Conservation (phyloP, 2,113 vertebrate genomes). For the Boleophthalmus pectinirostris region DNA sequence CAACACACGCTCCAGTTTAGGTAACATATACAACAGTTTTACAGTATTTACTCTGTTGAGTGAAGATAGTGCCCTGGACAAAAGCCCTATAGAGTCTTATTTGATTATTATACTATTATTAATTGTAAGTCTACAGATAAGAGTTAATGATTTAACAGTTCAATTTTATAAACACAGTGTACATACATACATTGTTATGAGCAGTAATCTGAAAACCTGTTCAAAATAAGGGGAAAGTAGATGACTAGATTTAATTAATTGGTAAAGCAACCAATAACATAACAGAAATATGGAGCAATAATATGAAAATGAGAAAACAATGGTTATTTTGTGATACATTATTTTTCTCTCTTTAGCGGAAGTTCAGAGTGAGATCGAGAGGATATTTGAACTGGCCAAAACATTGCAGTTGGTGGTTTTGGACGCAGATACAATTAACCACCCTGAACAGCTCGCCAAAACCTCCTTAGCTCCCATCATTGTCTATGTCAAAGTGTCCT, state of each 20-base stretch:
- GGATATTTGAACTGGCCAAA: constrained; percentile 96
- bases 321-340: too few species aligned
- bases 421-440: constrained; percentile 97
- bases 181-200: too few species aligned
- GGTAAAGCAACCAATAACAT: not conserved
- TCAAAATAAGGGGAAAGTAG: too few species aligned
- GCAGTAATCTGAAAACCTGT: too few species aligned
- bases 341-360: constrained; percentile 78
- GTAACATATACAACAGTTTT: constrained; percentile 72
- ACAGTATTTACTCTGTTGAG: not conserved
- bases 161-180: too few species aligned
- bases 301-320: too few species aligned
- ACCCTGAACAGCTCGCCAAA: constrained; percentile 93
- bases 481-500: constrained; percentile 96
- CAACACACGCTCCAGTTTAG: constrained; percentile 92
- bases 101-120: too few species aligned
- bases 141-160: too few species aligned
- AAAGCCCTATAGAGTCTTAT: not conserved
- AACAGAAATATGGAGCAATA: too few species aligned
- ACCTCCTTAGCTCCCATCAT: constrained; percentile 95
- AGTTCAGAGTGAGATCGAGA: constrained; percentile 96
- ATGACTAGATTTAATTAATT: not conserved
- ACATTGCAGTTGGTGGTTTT: constrained; percentile 92
- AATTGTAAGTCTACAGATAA: too few species aligned
- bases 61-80: not conserved